A percentile compares a stretch with the other conserved stretches of the same genome.
Conservation (phyloP, 2,113 vertebrate species). For the Propithecus coquereli region DNA sequence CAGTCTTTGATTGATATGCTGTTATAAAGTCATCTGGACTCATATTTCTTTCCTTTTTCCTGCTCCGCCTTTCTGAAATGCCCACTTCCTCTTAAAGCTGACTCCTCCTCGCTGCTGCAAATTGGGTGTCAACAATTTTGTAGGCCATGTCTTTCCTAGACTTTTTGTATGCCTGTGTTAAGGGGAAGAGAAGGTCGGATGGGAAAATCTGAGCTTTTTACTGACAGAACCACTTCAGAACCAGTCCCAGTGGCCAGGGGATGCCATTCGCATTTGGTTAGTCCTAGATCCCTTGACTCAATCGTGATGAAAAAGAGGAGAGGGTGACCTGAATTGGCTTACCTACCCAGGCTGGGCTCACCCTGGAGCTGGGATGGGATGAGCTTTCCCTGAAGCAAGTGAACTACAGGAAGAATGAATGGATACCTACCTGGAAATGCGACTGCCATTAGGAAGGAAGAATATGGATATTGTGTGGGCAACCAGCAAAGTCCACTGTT, state of each 20-base stretch:
- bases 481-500: neutral
- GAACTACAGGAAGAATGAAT: neutral
- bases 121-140: neutral
- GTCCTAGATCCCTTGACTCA: neutral
- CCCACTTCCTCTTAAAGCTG: neutral
- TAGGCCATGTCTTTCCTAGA: neutral
- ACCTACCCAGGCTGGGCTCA: neutral
- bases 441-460: neutral
- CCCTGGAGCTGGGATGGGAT: neutral
- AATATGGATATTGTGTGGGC: neutral
- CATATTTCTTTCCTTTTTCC: conserved; percentile 26
- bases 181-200: neutral
- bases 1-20: conserved; percentile 32
- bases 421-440: neutral
- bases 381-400: neutral
- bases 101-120: neutral
- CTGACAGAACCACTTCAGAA: neutral
- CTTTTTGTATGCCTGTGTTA: neutral
- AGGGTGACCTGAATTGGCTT: neutral
- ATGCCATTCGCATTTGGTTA: neutral
- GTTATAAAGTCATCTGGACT: neutral
- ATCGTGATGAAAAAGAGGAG: neutral
- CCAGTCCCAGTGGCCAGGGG: neutral
- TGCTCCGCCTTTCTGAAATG: neutral
- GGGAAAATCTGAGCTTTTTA: neutral